Percentiles rank a stretch among this genome's conserved stretches.
Evolutionary conservation across 92 coral and sea anemone species (phyloP).

Genomic region (Porites divaricata): DNA sequence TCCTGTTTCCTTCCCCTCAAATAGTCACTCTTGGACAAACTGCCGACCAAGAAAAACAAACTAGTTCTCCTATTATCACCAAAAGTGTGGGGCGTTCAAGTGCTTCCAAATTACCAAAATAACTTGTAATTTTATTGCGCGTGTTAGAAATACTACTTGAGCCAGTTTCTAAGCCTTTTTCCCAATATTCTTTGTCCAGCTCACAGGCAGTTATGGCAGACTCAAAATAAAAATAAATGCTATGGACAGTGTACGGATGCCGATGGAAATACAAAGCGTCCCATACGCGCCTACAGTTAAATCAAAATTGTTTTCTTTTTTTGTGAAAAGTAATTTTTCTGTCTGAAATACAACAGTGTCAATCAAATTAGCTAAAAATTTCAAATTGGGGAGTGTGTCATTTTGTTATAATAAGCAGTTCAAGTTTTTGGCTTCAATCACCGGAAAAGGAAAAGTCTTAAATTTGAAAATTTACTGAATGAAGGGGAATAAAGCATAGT

Average conservation of each 20-base stretch:
- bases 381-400: not conserved
- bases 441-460: too few relatives aligned
- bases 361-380: too few relatives aligned
- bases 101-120: conserved; percentile 2
- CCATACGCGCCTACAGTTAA: not conserved
- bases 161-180: too few relatives aligned
- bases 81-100: conserved; percentile 1
- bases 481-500: not conserved
- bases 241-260: too few relatives aligned
- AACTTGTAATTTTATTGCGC: not conserved
- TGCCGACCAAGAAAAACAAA: conserved; percentile 1
- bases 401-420: not conserved
- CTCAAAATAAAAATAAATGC: not conserved
- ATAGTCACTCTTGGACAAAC: not conserved
- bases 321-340: not conserved
- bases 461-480: too few relatives aligned
- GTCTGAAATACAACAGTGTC: not conserved
- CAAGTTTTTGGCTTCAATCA: not conserved
- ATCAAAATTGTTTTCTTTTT: not conserved
- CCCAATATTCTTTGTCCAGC: too few relatives aligned
- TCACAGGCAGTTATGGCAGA: not conserved
- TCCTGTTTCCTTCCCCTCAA: conserved; percentile 30
- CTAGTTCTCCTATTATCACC: conserved; percentile 16
- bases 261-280: not conserved
- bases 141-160: not conserved